These are phyloP conservation scores for Trissolcus basalis DNA, from an alignment of 1,140 invertebrate species.

Conservation along the genomic window DNA sequence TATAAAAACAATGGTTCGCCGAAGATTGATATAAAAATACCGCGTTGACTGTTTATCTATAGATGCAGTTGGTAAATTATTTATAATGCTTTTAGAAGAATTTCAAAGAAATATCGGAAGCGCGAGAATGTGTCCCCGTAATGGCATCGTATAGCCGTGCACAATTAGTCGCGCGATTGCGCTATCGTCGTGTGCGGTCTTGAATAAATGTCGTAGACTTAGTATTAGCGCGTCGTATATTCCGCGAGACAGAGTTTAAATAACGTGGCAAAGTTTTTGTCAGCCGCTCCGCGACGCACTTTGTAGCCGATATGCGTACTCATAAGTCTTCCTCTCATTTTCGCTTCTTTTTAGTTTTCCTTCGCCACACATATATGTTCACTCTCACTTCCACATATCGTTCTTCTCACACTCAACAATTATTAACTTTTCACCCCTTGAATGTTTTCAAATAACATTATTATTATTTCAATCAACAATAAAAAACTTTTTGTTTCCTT, in stretches of 20 bases:
- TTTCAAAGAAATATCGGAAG: no score
- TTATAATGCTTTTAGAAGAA: no score
- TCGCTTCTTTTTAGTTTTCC: constrained; percentile 55
- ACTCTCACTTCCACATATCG: constrained; percentile 4
- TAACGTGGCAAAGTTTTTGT: constrained; percentile 57
- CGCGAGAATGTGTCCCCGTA: no score
- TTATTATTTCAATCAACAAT: no score
- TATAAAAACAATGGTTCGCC: no score
- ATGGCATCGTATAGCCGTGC: no score
- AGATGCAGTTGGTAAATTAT: no score
- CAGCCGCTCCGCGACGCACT: constrained; percentile 44
- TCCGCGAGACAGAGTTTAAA: constrained; percentile 48
- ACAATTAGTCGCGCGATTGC: constrained; percentile 19
- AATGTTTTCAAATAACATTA: no score
- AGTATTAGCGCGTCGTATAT: constrained; percentile 56
- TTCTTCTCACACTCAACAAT: constrained; percentile 1
- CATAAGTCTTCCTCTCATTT: constrained; percentile 58
- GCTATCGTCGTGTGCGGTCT: constrained; percentile 50
- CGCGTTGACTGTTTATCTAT: no score
- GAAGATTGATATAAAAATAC: no score
- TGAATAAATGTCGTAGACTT: constrained; percentile 48
- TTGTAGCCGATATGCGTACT: constrained; percentile 56
- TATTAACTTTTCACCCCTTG: not conserved
- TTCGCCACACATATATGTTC: constrained; percentile 12
- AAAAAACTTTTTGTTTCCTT: no score